Evolutionary conservation across 2,888 invertebrate genomes (phyloP).

Genomic region (Hedychridium roseum): DNA sequence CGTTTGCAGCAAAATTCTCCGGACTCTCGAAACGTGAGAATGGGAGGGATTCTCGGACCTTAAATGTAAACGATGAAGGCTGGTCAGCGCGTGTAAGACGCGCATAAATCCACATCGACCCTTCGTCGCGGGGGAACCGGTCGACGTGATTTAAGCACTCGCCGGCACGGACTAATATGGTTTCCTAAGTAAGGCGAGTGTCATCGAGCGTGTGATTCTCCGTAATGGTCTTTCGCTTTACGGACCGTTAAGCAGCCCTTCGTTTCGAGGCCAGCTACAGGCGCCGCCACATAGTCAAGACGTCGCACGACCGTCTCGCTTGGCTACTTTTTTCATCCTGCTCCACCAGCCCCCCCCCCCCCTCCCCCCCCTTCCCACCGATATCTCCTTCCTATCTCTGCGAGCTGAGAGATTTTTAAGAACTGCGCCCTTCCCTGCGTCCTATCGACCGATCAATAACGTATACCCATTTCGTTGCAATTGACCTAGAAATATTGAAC

Average conservation of each 20-base stretch:
- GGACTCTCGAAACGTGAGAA: no score
- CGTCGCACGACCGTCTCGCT: constrained; percentile 15
- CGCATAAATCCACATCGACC: constrained; percentile 40
- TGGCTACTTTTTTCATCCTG: constrained; percentile 13
- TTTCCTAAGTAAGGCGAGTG: constrained; percentile 47
- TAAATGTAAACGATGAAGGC: no score
- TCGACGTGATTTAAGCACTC: constrained; percentile 36
- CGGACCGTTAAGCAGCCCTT: constrained; percentile 39
- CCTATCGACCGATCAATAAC: no score
- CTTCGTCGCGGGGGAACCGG: constrained; percentile 29
- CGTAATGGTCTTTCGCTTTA: constrained; percentile 48
- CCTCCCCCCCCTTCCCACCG: neutral
- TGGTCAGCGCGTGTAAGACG: constrained; percentile 14
- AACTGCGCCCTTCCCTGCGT: no score
- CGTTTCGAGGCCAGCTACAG: constrained; percentile 16
- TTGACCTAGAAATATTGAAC: no score
- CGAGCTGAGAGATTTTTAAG: no score
- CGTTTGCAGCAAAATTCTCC: no score
- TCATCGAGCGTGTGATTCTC: constrained; percentile 49
- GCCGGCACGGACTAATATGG: constrained; percentile 37
- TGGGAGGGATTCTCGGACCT: no score
- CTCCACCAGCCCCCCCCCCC: neutral
- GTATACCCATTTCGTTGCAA: no score
- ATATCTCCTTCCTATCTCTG: neutral
- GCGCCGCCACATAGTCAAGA: constrained; percentile 30